Conservation (phyloP, 35 echinoderm and acorn worm species). For the Ptychodera flava region DNA sequence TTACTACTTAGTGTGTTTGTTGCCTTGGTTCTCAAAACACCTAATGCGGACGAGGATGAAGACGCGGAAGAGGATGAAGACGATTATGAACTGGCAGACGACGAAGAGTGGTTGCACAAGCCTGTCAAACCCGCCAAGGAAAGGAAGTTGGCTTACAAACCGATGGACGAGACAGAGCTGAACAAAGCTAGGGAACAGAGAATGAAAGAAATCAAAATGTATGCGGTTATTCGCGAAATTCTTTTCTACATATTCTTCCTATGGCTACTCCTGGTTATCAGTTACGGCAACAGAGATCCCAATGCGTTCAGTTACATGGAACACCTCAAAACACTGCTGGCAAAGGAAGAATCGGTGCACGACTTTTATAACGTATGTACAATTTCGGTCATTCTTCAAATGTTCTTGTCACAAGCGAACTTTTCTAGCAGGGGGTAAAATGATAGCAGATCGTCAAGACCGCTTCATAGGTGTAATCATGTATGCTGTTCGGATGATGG, state of each 20-base stretch:
- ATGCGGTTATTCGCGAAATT: slow-evolving; percentile 77
- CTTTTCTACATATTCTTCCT: slow-evolving; percentile 79
- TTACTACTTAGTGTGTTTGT: slow-evolving; percentile 66
- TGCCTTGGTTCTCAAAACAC: slow-evolving; percentile 68
- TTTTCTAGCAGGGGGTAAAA: too few species aligned
- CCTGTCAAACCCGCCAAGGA: slow-evolving; percentile 8
- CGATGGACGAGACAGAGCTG: slow-evolving; percentile 47
- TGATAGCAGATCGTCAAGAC: too few species aligned
- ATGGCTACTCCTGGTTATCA: slow-evolving; percentile 53
- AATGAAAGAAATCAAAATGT: slow-evolving; percentile 83
- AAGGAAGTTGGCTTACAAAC: slow-evolving; percentile 50
- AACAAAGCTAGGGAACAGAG: slow-evolving; percentile 46
- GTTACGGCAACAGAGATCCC: slow-evolving; percentile 68
- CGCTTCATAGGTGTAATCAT: too few species aligned
- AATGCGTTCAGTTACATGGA: slow-evolving; percentile 54
- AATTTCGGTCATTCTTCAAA: background rate
- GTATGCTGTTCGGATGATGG: too few species aligned
- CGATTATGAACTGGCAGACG: slow-evolving; percentile 54
- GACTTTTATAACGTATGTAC: slow-evolving; percentile 47
- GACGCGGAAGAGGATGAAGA: slow-evolving; percentile 89
- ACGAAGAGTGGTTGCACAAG: slow-evolving; percentile 83
- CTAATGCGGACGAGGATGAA: slow-evolving; percentile 76
- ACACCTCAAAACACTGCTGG: slow-evolving; percentile 35
- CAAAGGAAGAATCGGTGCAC: slow-evolving; percentile 26
- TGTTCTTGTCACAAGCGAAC: too few species aligned